Percentiles rank a stretch among this genome's conserved stretches.
These are phyloP conservation scores for Oryctes rhinoceros DNA, from an alignment of 1,140 invertebrate genomes.

Conservation along the genomic window DNA sequence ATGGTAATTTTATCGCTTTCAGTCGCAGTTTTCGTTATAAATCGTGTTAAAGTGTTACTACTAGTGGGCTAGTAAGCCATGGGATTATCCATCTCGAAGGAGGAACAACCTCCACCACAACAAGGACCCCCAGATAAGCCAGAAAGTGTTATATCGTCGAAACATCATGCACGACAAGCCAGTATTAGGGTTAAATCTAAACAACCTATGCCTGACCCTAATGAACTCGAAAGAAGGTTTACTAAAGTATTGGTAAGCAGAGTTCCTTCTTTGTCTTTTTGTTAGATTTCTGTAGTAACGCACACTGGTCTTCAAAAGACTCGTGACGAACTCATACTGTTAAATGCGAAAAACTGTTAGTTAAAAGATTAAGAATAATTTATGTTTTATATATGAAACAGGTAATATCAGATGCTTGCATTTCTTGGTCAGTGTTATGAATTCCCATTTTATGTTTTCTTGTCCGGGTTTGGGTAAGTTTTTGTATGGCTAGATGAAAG, in stretches of 20 bases:
- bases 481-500: too few species aligned
- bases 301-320: background rate
- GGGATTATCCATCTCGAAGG: slow-evolving; percentile 48
- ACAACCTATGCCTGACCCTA: slow-evolving; percentile 87
- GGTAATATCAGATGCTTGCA: background rate
- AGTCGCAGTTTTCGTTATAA: background rate
- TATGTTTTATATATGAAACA: background rate
- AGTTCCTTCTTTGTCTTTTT: slow-evolving; percentile 11
- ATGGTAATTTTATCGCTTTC: background rate
- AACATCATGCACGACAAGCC: slow-evolving; percentile 66
- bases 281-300: background rate
- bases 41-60: slow-evolving; percentile 27
- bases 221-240: slow-evolving; percentile 89
- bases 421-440: background rate
- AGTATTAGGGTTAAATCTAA: slow-evolving; percentile 78
- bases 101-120: slow-evolving; percentile 43
- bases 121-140: slow-evolving; percentile 41
- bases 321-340: background rate
- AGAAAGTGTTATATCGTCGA: slow-evolving; percentile 55
- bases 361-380: background rate
- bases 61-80: slow-evolving; percentile 39
- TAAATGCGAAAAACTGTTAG: background rate
- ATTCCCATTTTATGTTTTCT: background rate
- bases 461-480: too few species aligned
- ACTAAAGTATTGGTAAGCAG: slow-evolving; percentile 93